A percentile compares a stretch with the other conserved stretches of the same genome.
phyloP scores from a whole-genome alignment of 2,797 vertebrate genomes.

The Zenarchopterus dispar region DNA sequence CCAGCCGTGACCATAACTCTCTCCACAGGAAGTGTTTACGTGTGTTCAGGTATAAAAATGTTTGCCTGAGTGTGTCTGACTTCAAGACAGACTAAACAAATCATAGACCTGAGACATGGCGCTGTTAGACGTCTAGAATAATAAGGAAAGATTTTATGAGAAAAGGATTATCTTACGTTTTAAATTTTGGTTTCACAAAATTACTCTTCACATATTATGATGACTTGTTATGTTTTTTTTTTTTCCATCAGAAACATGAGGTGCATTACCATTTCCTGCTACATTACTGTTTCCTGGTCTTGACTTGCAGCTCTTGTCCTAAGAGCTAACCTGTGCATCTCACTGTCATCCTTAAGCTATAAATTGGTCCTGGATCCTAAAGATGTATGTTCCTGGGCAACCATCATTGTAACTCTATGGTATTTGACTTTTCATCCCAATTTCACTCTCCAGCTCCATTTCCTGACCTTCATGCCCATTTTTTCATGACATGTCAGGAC shows the following conservation, averaged over 20 bases:
- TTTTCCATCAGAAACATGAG: too few relatives aligned
- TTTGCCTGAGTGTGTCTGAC: conserved; percentile 5
- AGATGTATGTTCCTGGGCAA: conserved; percentile 26
- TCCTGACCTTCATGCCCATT: conserved; percentile 18
- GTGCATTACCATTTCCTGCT: too few relatives aligned
- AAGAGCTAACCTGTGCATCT: neutral
- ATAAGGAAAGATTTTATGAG: too few relatives aligned
- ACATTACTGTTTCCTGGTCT: too few relatives aligned
- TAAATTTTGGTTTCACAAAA: too few relatives aligned
- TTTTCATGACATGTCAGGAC: conserved; percentile 7
- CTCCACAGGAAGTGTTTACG: conserved; percentile 13
- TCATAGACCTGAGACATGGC: neutral
- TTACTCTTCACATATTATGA: too few relatives aligned
- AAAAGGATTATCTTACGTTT: too few relatives aligned
- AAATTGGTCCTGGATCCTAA: conserved; percentile 8
- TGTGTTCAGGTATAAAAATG: conserved; percentile 11
- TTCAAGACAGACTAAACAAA: too few relatives aligned
- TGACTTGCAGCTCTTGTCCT: neutral
- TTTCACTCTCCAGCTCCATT: neutral
- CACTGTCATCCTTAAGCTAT: conserved; percentile 1
- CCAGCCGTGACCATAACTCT: conserved; percentile 45
- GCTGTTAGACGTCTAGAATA: too few relatives aligned
- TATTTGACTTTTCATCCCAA: too few relatives aligned
- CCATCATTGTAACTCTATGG: neutral
- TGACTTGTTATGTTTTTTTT: too few relatives aligned